These are phyloP conservation scores for Acanthiza pusilla DNA, from an alignment of 2,797 vertebrate species.

Conservation along the genomic window DNA sequence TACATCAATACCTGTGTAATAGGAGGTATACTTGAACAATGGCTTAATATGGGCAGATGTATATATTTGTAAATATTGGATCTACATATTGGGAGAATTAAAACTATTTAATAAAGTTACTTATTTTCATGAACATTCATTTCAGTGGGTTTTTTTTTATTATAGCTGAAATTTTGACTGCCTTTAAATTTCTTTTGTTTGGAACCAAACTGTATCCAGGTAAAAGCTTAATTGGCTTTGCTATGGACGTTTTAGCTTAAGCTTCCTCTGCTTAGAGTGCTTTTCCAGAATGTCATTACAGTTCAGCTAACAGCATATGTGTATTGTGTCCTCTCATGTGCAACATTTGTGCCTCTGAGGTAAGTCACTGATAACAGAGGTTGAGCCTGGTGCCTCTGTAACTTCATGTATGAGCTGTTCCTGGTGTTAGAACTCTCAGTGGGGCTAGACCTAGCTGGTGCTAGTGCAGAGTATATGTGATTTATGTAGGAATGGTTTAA, in stretches of 20 bases:
- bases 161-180: background rate
- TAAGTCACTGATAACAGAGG: background rate
- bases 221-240: background rate
- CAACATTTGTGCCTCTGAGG: background rate
- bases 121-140: background rate
- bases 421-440: background rate
- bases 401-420: background rate
- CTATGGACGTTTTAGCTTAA: background rate
- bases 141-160: background rate
- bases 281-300: background rate
- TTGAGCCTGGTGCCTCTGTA: background rate
- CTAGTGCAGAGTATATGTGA: background rate
- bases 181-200: background rate
- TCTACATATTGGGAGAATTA: background rate
- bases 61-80: background rate
- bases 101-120: background rate
- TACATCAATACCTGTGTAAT: background rate
- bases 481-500: background rate
- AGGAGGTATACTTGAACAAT: background rate
- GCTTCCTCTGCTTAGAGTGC: background rate
- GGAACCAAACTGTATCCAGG: background rate
- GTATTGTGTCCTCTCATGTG: background rate
- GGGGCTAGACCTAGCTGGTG: background rate
- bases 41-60: background rate
- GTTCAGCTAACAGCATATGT: background rate